Conservation (phyloP, 1,140 invertebrate genomes). For the Laodelphax striatellus region DNA sequence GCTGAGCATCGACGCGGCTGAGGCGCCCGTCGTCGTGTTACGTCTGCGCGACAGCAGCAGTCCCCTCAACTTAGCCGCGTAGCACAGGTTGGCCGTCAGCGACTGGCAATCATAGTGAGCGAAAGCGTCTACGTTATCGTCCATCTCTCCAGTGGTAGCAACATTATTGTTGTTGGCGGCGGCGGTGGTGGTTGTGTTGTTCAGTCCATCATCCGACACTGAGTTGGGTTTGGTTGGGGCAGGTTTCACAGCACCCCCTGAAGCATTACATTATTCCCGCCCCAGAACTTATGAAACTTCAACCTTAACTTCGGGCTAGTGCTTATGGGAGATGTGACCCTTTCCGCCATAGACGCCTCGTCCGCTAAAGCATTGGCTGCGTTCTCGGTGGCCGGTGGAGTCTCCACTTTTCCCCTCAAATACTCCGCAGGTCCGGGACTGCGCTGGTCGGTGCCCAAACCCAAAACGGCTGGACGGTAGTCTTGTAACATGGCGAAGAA, state of each 20-base stretch:
- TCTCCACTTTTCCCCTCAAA: slow-evolving; percentile 35
- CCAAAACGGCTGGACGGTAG: slow-evolving; percentile 42
- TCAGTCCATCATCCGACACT: not conserved
- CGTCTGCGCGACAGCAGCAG: slow-evolving; percentile 56
- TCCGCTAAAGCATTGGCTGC: slow-evolving; percentile 29
- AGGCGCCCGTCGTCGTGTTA: slow-evolving; percentile 85
- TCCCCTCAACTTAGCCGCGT: slow-evolving; percentile 57
- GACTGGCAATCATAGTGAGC: slow-evolving; percentile 89
- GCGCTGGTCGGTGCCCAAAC: slow-evolving; percentile 43
- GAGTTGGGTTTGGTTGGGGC: not conserved
- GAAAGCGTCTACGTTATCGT: slow-evolving; percentile 56
- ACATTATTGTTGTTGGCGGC: slow-evolving; percentile 11
- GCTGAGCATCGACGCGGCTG: slow-evolving; percentile 63
- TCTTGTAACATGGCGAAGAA: slow-evolving; percentile 74
- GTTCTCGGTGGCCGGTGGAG: slow-evolving; percentile 23
- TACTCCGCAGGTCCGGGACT: slow-evolving; percentile 49
- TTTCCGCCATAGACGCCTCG: slow-evolving; percentile 17
- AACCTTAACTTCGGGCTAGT: slow-evolving; percentile 60
- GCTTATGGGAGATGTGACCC: slow-evolving; percentile 24
- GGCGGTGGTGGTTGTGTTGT: not conserved
- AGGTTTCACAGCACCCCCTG: not conserved
- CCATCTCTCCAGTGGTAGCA: slow-evolving; percentile 37
- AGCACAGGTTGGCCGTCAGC: slow-evolving; percentile 69
- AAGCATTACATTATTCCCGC: slow-evolving; percentile 12
- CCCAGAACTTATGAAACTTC: slow-evolving; percentile 24